Percentiles rank a stretch among this genome's conserved stretches.
These are phyloP conservation scores for Nesidiocoris tenuis DNA, from an alignment of 2,888 invertebrate genomes.

Conservation along the genomic window DNA sequence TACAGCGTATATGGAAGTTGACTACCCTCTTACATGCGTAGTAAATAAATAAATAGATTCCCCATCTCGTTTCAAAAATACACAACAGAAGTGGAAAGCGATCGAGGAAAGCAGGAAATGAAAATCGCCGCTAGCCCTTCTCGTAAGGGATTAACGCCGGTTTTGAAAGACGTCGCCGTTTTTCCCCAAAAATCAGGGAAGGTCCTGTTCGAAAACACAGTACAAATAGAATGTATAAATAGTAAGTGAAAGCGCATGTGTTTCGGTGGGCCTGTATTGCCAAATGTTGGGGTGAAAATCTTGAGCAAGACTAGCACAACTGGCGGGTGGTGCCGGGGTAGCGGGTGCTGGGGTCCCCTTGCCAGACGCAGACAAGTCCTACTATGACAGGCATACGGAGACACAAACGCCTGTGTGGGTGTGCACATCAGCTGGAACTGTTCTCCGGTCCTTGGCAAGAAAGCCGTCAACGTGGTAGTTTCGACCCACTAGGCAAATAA, in stretches of 20 bases:
- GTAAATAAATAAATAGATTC: too few species aligned
- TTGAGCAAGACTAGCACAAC: conserved; percentile 12
- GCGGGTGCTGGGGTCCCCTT: background rate
- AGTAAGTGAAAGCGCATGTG: conserved; percentile 22
- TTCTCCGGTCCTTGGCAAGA: too few species aligned
- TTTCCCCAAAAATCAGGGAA: background rate
- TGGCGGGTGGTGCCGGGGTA: background rate
- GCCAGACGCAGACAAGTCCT: background rate
- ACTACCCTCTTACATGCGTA: too few species aligned
- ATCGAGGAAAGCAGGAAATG: background rate
- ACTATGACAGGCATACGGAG: background rate
- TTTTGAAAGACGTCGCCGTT: background rate
- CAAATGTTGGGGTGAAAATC: conserved; percentile 29
- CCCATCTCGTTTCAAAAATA: too few species aligned
- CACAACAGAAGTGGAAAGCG: too few species aligned
- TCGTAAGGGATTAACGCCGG: background rate
- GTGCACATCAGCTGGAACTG: background rate
- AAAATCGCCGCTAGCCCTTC: background rate
- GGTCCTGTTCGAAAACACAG: conserved; percentile 18
- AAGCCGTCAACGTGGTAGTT: too few species aligned
- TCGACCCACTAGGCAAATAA: too few species aligned
- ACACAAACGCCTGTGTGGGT: background rate
- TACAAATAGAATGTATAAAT: conserved; percentile 35
- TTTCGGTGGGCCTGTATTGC: conserved; percentile 14
- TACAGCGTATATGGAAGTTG: too few species aligned